These are phyloP conservation scores for Drosophila austrosaltans DNA, from an alignment of 2,888 invertebrate species.

Conservation along the genomic window DNA sequence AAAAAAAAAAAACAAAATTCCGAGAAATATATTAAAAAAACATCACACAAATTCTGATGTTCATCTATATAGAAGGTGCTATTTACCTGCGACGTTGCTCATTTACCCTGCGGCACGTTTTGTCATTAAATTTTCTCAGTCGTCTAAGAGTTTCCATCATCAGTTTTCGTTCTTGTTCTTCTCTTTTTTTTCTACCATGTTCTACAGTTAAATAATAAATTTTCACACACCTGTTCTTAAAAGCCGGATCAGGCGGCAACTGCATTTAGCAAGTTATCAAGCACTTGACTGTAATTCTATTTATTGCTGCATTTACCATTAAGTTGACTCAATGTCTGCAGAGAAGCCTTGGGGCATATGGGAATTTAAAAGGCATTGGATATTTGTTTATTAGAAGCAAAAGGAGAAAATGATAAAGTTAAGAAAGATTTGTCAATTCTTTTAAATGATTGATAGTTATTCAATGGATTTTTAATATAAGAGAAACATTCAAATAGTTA, in stretches of 20 bases:
- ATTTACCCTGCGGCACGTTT: constrained; percentile 60
- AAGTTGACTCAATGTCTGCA: constrained; percentile 5
- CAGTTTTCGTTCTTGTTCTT: constrained; percentile 22
- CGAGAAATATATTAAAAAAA: neutral
- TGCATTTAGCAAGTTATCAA: constrained; percentile 73
- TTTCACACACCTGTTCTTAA: constrained; percentile 42
- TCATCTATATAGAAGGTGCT: constrained; percentile 13
- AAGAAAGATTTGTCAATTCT: neutral
- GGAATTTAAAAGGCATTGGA: constrained; percentile 3
- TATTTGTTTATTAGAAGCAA: neutral
- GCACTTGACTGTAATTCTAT: constrained; percentile 75
- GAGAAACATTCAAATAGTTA: no score
- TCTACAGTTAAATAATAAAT: constrained; percentile 59
- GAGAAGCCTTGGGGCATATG: neutral
- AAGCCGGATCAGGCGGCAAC: constrained; percentile 19
- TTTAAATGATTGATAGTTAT: neutral
- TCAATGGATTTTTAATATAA: no score
- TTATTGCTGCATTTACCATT: constrained; percentile 69
- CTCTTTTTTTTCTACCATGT: constrained; percentile 33
- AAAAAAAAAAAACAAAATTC: neutral
- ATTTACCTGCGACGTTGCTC: constrained; percentile 21
- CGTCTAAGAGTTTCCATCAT: constrained; percentile 32
- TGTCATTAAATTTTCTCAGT: constrained; percentile 52
- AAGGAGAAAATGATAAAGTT: neutral
- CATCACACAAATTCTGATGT: constrained; percentile 1